Percentiles rank a stretch among this genome's conserved stretches.
Conservation (phyloP, 2,888 invertebrate genomes). For the Tethea ocularis region DNA sequence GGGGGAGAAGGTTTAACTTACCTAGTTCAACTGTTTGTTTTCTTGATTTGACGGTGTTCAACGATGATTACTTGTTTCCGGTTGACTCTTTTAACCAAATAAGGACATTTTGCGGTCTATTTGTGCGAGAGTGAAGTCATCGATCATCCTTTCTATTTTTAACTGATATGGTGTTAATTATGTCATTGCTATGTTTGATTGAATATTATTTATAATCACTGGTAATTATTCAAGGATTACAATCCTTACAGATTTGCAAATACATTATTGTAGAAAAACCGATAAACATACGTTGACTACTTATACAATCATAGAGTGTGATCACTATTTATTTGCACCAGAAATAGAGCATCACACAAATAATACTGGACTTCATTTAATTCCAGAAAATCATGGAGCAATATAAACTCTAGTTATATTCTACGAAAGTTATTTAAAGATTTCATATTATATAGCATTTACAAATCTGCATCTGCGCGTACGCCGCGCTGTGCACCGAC, state of each 20-base stretch:
- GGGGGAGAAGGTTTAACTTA: slow-evolving; percentile 1
- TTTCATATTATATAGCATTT: background rate
- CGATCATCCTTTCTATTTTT: background rate
- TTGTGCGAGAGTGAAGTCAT: slow-evolving; percentile 2
- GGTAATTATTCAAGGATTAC: no score
- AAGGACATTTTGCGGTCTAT: background rate
- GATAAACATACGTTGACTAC: no score
- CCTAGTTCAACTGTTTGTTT: slow-evolving; percentile 7
- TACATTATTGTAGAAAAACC: no score
- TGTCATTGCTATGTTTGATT: background rate
- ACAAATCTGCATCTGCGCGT: slow-evolving; percentile 18
- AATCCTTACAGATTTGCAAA: no score
- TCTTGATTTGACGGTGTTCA: slow-evolving; percentile 1
- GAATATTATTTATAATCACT: background rate
- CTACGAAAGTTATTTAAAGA: background rate
- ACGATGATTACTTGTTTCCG: slow-evolving; percentile 6
- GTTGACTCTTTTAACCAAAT: slow-evolving; percentile 6
- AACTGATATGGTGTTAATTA: background rate
- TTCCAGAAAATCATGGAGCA: background rate
- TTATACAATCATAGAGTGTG: no score
- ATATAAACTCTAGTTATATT: background rate
- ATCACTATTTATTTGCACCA: no score
- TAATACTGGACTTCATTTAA: no score
- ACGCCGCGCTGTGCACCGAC: slow-evolving; percentile 19
- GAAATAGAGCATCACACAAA: no score